Conservation (phyloP, 2,888 invertebrate species). For the Meloe dianella region DNA sequence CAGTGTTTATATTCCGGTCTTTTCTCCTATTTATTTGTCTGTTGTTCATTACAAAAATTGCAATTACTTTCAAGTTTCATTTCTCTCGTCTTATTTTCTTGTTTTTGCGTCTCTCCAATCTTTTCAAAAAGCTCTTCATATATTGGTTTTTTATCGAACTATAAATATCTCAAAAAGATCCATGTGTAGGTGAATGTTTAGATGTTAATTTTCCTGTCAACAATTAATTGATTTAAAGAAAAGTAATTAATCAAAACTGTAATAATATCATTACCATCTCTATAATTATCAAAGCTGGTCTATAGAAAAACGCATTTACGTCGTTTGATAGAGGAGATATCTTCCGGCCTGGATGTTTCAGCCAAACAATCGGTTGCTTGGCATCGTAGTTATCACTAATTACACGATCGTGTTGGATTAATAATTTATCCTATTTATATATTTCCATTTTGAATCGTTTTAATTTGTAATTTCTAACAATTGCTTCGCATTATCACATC, state of each 20-base stretch:
- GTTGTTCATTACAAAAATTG: neutral
- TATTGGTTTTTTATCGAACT: neutral
- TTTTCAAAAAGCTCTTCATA: neutral
- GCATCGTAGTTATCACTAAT: constrained; percentile 32
- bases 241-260: neutral
- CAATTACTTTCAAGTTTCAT: neutral
- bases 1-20: no score
- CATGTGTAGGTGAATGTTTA: neutral
- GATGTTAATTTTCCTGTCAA: no score
- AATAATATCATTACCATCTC: neutral
- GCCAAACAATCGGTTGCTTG: constrained; percentile 13
- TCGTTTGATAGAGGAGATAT: neutral
- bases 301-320: neutral
- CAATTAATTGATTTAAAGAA: neutral
- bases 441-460: constrained; percentile 18
- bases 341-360: constrained; percentile 17
- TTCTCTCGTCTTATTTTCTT: neutral
- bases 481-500: neutral
- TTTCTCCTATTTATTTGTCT: neutral
- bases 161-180: neutral
- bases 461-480: neutral
- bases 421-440: constrained; percentile 28
- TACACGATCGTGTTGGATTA: constrained; percentile 36
- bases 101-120: neutral
- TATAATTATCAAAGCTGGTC: neutral